phyloP scores from a whole-genome alignment of 2,113 vertebrate species.

The Perccottus glenii region DNA sequence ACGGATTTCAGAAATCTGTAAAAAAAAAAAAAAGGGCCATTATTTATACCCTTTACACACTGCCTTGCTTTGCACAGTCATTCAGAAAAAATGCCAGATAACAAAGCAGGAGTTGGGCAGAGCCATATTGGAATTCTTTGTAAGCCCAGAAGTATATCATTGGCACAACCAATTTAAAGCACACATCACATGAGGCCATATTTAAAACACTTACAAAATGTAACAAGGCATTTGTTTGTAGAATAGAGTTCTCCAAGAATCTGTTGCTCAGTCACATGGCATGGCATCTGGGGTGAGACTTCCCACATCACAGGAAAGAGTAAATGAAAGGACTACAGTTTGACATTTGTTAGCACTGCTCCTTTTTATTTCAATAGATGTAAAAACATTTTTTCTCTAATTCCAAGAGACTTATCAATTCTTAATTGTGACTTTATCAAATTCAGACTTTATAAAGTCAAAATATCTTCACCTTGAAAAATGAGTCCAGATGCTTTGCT shows the following conservation, averaged over 20 bases:
- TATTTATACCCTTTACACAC: not conserved
- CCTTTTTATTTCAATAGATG: too few species aligned
- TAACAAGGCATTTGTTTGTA: not conserved
- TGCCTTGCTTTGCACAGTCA: not conserved
- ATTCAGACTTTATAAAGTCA: too few species aligned
- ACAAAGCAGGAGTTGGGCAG: too few species aligned
- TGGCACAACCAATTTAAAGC: conserved; percentile 48
- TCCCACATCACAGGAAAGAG: conserved; percentile 5
- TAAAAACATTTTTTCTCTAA: too few species aligned
- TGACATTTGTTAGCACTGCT: too few species aligned
- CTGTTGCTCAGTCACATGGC: conserved; percentile 5
- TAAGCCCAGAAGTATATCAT: conserved; percentile 29
- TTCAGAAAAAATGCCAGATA: too few species aligned
- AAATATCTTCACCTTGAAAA: too few species aligned
- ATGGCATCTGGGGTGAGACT: not conserved
- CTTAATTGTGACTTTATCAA: too few species aligned
- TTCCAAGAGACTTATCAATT: too few species aligned
- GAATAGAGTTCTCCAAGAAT: not conserved
- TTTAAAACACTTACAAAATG: conserved; percentile 4
- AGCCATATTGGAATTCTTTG: not conserved
- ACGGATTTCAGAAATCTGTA: too few species aligned
- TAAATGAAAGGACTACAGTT: not conserved
- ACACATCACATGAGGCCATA: conserved; percentile 61
- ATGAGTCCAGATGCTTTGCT: too few species aligned
- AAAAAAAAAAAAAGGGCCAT: not conserved